Base-by-base conservation (phyloP, 2,113 vertebrate species). In the Aspiorhynchus laticeps region DNA sequence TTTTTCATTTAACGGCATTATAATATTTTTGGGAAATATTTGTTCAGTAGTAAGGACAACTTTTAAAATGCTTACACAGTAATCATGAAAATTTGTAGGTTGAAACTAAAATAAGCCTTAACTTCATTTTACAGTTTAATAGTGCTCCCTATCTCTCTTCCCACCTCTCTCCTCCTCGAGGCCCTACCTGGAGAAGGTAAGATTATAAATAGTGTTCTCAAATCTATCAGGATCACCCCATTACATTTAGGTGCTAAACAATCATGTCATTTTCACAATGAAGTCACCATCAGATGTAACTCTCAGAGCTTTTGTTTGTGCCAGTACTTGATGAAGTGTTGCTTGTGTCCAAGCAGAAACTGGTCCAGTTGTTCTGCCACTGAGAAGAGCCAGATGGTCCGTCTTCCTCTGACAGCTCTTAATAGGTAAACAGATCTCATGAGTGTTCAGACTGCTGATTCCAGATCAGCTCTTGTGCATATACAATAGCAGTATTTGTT, bases 181-280 rank as follows among this genome's bases (percentile, higher is more conserved):
- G 95, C 56, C 91, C 94, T 73, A 91, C 89, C 91, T 96, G 95
- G 95, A 94, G 95, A 91, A 96, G 95, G 96, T 95, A 93, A 89
- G 8, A 1, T 75, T 31, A 69, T 17, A 43, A 63, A 81, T 24
- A 43, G 17, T 21, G 43, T 48, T 24, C 31, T 26, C n/a, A 33
- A 24, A 19, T 76, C 36, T 41, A 48, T 26, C 83, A 51, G 12
- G 28, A 10, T 82, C 46, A 41, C 3, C 24, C 14, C 14, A 46
- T 41, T 67, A 15, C 5, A 33, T 41, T 67, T 76, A 10, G 10
- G 21, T 67, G 4, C 11, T 77, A 46, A 33, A 9, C 26, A 71
- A n/a, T 73, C 80, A 26, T 7, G 43, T 51, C 14, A n/a, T 24
- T 14, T 38, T 59, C 15, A 80, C 1, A 77, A 78, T 53, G 14